Evolutionary conservation across 2,888 invertebrate genomes (phyloP).

Genomic region (Tiliacea citrago): DNA sequence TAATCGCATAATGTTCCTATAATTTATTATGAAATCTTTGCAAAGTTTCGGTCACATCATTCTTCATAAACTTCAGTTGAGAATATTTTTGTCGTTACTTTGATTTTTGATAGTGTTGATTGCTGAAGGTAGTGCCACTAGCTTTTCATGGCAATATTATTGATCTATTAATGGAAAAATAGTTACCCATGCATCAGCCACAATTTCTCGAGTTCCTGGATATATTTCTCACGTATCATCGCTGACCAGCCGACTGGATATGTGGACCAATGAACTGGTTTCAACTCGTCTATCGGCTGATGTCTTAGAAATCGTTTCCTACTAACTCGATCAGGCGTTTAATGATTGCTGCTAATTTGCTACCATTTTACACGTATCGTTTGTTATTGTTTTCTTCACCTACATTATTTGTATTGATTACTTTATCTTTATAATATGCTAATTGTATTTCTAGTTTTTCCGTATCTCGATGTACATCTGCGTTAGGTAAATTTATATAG

Average conservation of each 20-base stretch:
- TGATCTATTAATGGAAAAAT: slow-evolving; percentile 53
- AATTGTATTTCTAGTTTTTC: slow-evolving; percentile 56
- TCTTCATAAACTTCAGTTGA: neutral
- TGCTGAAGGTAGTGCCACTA: neutral
- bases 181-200: slow-evolving; percentile 66
- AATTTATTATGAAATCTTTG: slow-evolving; percentile 20
- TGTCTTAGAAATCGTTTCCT: slow-evolving; percentile 89
- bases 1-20: neutral
- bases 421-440: slow-evolving; percentile 36
- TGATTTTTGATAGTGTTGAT: neutral
- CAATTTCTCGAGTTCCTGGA: slow-evolving; percentile 85
- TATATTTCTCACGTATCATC: slow-evolving; percentile 85
- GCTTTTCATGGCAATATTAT: neutral
- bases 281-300: slow-evolving; percentile 82
- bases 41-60: slow-evolving; percentile 1
- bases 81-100: neutral
- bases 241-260: slow-evolving; percentile 86
- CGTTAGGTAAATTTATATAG: slow-evolving; percentile 40
- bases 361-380: slow-evolving; percentile 64
- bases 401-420: slow-evolving; percentile 36
- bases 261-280: slow-evolving; percentile 89
- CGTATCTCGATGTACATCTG: slow-evolving; percentile 57
- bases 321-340: slow-evolving; percentile 88
- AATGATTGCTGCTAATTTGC: slow-evolving; percentile 79
- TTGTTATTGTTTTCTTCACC: slow-evolving; percentile 61